Conservation (phyloP, 2,888 invertebrate genomes). For the Piscicola geometra region DNA sequence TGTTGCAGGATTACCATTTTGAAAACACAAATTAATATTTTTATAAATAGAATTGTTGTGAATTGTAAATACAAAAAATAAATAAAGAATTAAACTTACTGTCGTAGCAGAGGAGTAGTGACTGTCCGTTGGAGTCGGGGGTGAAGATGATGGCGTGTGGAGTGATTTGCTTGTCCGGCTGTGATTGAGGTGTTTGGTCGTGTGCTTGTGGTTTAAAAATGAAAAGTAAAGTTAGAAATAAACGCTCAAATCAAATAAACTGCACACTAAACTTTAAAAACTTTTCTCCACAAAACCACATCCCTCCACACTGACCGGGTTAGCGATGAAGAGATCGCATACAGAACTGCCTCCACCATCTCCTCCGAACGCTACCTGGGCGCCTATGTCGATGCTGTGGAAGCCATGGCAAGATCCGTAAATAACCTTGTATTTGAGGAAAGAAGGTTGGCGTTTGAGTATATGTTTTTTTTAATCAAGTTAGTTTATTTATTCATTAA, state of each 20-base stretch:
- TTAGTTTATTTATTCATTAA: too few relatives aligned
- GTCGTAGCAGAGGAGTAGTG: slow-evolving; percentile 94
- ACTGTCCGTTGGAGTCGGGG: slow-evolving; percentile 77
- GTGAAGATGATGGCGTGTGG: slow-evolving; percentile 62
- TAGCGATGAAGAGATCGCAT: background rate
- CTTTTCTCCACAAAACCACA: background rate
- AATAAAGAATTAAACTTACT: slow-evolving; percentile 58
- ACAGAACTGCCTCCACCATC: background rate
- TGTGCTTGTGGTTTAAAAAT: too few relatives aligned
- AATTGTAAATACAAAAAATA: background rate
- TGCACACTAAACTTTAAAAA: too few relatives aligned
- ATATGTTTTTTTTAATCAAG: too few relatives aligned
- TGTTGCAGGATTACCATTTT: background rate
- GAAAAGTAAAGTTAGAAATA: too few relatives aligned
- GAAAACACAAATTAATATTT: background rate
- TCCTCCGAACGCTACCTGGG: slow-evolving; percentile 82
- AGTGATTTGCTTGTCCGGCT: background rate
- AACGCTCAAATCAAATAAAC: too few relatives aligned
- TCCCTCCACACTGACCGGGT: background rate
- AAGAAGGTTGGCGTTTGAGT: too few relatives aligned
- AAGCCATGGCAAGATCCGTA: slow-evolving; percentile 98
- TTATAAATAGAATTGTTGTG: background rate
- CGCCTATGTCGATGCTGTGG: slow-evolving; percentile 98
- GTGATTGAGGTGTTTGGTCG: background rate
- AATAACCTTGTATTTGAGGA: too few relatives aligned